A percentile compares a stretch with the other conserved stretches of the same genome.
Conservation (phyloP, 2,888 invertebrate species). For the Nomada fucata region DNA sequence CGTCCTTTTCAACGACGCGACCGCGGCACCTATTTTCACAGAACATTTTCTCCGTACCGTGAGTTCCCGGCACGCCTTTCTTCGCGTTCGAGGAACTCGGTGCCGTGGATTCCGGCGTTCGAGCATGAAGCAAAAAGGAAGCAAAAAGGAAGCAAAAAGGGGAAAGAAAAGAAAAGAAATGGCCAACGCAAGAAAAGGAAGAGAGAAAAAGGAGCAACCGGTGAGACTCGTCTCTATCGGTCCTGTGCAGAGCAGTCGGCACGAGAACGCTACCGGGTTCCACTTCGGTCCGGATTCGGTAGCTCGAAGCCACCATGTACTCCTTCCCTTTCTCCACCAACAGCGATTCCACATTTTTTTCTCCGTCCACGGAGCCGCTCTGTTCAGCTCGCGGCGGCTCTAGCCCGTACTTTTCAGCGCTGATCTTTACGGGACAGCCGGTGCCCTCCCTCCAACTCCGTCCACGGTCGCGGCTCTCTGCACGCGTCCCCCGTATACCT, state of each 20-base stretch:
- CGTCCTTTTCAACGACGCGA: conserved; percentile 20
- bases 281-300: conserved; percentile 49
- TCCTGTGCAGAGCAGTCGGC: conserved; percentile 33
- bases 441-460: conserved; percentile 51
- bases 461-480: conserved; percentile 59
- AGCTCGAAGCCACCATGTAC: conserved; percentile 35
- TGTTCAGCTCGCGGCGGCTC: conserved; percentile 49
- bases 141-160: neutral
- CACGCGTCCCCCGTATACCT: conserved; percentile 57
- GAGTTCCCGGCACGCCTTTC: conserved; percentile 33
- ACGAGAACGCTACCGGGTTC: conserved; percentile 58
- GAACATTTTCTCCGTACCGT: conserved; percentile 28
- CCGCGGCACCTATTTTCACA: conserved; percentile 39
- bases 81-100: conserved; percentile 35
- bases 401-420: conserved; percentile 71
- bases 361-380: conserved; percentile 22
- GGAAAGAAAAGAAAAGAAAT: neutral
- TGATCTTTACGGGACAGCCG: conserved; percentile 76
- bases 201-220: conserved; percentile 1
- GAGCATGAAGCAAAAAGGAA: conserved; percentile 19
- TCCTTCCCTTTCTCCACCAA: conserved; percentile 24
- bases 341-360: conserved; percentile 52
- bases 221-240: conserved; percentile 43
- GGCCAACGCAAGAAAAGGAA: no score
- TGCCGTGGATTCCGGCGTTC: conserved; percentile 34